phyloP scores from a whole-genome alignment of 2,888 invertebrate genomes.

The Eupithecia vulgata region DNA sequence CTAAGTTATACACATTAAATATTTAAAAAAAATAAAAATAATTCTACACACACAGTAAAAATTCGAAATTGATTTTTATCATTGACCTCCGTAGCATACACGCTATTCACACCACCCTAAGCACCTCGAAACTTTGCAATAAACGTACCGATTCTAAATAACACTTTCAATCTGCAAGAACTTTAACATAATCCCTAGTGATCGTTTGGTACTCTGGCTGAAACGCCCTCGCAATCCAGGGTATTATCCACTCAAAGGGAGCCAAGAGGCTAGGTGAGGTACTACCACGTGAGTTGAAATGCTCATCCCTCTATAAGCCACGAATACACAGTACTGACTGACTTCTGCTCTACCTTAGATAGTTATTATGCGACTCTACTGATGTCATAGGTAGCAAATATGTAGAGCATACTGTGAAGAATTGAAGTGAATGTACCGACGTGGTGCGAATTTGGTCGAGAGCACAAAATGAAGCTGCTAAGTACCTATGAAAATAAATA shows the following conservation, averaged over 20 bases:
- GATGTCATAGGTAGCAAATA: too few relatives aligned
- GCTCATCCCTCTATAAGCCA: conserved; percentile 32
- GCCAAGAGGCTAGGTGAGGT: conserved; percentile 38
- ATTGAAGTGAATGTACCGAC: background rate
- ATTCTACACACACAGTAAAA: too few relatives aligned
- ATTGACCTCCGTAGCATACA: background rate
- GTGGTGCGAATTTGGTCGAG: background rate
- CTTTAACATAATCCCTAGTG: conserved; percentile 17
- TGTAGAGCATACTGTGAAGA: too few relatives aligned
- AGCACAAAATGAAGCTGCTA: background rate
- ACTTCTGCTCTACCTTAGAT: background rate
- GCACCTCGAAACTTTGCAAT: conserved; percentile 10
- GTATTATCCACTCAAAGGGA: conserved; percentile 33
- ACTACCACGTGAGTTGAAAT: conserved; percentile 25
- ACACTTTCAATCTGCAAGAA: conserved; percentile 5
- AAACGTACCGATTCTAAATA: conserved; percentile 7
- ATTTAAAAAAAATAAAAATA: too few relatives aligned
- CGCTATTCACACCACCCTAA: background rate
- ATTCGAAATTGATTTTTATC: background rate
- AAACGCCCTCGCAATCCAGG: conserved; percentile 23
- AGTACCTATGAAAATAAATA: too few relatives aligned
- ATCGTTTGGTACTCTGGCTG: background rate
- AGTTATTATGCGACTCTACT: background rate
- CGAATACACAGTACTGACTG: background rate
- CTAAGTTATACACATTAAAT: too few relatives aligned